These are phyloP conservation scores for Elanoides forficatus DNA, from an alignment of 2,113 vertebrate genomes.

Conservation along the genomic window DNA sequence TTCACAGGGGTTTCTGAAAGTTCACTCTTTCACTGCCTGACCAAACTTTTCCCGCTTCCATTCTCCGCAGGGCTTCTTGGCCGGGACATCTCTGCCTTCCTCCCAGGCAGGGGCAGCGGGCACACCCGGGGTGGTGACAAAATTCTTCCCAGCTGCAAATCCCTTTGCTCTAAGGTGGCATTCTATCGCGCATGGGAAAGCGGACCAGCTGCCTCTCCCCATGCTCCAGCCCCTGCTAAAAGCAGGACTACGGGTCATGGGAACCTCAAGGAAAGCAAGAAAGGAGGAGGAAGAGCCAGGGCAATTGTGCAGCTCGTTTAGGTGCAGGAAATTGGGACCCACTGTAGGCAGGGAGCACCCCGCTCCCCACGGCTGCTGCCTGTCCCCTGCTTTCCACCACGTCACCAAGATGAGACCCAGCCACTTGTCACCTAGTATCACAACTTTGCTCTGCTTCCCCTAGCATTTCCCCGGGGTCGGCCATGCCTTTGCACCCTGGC, in stretches of 20 bases:
- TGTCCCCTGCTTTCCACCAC: neutral
- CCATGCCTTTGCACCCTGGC: accelerated
- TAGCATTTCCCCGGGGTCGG: neutral
- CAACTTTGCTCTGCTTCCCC: neutral
- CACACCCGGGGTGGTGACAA: neutral
- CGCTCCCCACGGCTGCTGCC: neutral
- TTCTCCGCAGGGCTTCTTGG: accelerated
- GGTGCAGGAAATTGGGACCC: neutral
- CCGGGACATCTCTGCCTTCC: accelerated
- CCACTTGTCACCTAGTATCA: neutral
- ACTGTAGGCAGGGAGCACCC: neutral
- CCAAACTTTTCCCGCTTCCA: neutral
- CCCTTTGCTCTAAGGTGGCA: neutral
- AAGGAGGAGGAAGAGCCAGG: neutral
- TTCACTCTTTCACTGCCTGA: accelerated
- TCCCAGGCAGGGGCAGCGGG: accelerated
- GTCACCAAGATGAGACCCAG: neutral
- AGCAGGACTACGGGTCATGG: neutral
- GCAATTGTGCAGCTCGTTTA: accelerated
- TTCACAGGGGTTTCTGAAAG: neutral
- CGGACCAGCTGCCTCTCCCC: neutral
- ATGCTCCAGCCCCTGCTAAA: neutral
- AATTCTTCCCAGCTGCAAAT: neutral
- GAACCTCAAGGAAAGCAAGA: neutral
- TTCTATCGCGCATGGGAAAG: neutral